Conservation (phyloP, 2,113 vertebrate genomes). For the Oxyura jamaicensis region DNA sequence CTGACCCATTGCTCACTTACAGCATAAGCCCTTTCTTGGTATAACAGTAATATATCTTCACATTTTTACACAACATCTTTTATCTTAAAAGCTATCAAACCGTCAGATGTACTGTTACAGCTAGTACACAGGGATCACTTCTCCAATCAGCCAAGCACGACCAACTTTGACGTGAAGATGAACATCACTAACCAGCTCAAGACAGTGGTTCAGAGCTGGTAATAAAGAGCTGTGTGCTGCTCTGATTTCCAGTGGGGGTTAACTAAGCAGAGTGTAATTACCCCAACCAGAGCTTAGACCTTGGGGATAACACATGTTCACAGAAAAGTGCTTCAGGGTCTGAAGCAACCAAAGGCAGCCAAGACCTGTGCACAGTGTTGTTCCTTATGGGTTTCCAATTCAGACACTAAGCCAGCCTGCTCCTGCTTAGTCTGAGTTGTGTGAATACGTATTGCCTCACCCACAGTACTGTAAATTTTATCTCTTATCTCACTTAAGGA, state of each 20-base stretch:
- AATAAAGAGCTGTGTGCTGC: background rate
- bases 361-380: background rate
- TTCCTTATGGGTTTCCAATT: background rate
- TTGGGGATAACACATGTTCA: background rate
- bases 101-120: rapidly evolving
- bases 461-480: background rate
- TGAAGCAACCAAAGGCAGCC: background rate
- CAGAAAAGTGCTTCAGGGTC: background rate
- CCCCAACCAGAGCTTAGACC: background rate
- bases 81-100: background rate
- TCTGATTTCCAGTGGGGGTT: background rate
- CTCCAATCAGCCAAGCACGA: rapidly evolving
- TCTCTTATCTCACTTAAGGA: background rate
- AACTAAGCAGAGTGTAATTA: background rate
- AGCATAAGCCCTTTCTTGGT: background rate
- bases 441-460: background rate
- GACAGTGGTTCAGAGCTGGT: background rate
- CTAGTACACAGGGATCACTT: background rate
- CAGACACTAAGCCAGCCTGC: background rate
- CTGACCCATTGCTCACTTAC: rapidly evolving
- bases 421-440: background rate
- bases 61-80: background rate
- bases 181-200: background rate
- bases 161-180: rapidly evolving
- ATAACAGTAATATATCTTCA: background rate